Base-by-base conservation (phyloP, 2,113 vertebrate genomes). In the Mus spicilegus region DNA sequence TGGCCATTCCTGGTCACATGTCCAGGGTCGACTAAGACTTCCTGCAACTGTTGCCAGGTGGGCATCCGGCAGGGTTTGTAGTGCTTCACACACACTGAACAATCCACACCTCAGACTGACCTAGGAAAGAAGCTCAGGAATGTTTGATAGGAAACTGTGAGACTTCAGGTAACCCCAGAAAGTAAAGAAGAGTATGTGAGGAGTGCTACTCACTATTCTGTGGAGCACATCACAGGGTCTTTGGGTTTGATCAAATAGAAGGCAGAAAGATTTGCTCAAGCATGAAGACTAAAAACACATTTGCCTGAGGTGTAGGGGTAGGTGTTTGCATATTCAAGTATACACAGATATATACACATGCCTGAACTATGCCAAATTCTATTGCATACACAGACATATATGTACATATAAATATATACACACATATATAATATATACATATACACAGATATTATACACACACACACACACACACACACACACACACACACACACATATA, bases 101-200 rank as follows among this genome's bases (percentile, higher is more conserved):
- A 54, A 24, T 11, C 26, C 7, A 42, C 19, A 20, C 63, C 72
- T 22, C 11, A 14, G 65, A 73, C 3, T 80, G 82, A 51, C 5
- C 28, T 67, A 7, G 12, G 58, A 46, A 70, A 84, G 58, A 65
- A 58, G 39, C 28, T 67, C 30, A 56, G 33, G 36, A n/a, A 4
- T 46, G 24, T 46, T 65, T n/a, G 7, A 7, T 39, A 51, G 56
- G 26, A 4, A 56, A 56, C 63, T 58, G 61, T 87, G 19, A 30
- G 49, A 85, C 81, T 94, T 42, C 26, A 84, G 30, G 26, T 22
- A 87, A 81, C 26, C 14, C 84, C 13, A 92, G 39, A 92, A 95
- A 61, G 26, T 73, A n/a, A 30, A 65, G 42, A 46, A 46, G 42
- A 19, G 36, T 12, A 22, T 4, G 14, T 13, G n/a, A 6, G 28